Base-by-base conservation (phyloP, 1,140 invertebrate species). In the Vollenhovia emeryi region DNA sequence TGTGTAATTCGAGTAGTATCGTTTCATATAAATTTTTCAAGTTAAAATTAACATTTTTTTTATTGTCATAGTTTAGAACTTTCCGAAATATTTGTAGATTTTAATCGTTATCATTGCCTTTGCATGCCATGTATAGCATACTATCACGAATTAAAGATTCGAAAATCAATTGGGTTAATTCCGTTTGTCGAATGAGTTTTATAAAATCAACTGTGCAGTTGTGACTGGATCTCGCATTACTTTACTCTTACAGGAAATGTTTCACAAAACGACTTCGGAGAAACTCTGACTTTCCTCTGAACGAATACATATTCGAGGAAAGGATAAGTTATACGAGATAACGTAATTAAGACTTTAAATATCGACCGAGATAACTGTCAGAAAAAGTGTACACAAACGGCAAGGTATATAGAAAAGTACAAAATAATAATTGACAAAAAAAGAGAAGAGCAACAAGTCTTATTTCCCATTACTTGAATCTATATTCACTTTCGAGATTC, bases 181-280 rank as follows among this genome's bases (percentile, higher is more conserved):
- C 64, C 62, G 5, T n/a, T n/a, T n/a, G n/a, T n/a, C 7, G 30
- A 45, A 45, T 0, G n/a, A n/a, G 62, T 15, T 79, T 79, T 76
- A 66, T 40, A 27, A 48, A 60, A 33, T 50, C 78, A 89, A 89
- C 84, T 79, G 84, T 60, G n/a, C n/a, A n/a, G n/a, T 66, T 33
- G 27, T n/a, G 30, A 11, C 24, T 8, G 5, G 27, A 60, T 78
- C 48, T 66, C n/a, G 27, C 13, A 21, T 40, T 80, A 33, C 2
- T 73, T 27, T 27, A 8, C 40, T 18, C 6, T n/a, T 21, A 5
- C 40, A 11, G 15, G n/a, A 55, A 24, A 52, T 48, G 11, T 1
- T 48, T 1, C 55, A 59, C 21, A 15, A 48, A 60, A 3, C 1
- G 13, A 15, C 24, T 73, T 73, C 27, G 24, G 2, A 30, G 48